phyloP scores from a whole-genome alignment of 1,140 invertebrate species.

The Zaprionus capensis region DNA sequence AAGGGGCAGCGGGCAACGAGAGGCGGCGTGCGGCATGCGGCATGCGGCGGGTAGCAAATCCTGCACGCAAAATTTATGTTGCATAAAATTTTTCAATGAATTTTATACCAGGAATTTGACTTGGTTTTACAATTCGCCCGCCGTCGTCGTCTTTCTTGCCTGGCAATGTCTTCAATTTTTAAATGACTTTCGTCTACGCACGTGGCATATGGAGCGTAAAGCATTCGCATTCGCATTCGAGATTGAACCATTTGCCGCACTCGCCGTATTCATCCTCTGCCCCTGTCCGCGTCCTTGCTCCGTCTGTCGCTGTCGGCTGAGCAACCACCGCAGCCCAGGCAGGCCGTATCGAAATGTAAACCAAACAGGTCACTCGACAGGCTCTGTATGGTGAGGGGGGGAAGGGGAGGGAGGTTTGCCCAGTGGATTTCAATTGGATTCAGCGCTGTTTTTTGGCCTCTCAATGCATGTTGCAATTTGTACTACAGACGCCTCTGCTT shows the following conservation, averaged over 20 bases:
- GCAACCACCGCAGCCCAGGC: constrained; percentile 40
- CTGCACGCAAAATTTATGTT: constrained; percentile 81
- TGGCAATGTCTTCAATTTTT: constrained; percentile 67
- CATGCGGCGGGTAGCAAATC: constrained; percentile 56
- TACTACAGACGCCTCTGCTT: neutral
- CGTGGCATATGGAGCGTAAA: constrained; percentile 82
- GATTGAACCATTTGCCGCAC: constrained; percentile 10
- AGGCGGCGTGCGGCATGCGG: neutral
- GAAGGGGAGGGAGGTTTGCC: neutral
- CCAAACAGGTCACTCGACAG: constrained; percentile 42
- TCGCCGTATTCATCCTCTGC: neutral
- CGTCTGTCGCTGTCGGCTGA: neutral
- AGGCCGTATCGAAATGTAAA: constrained; percentile 53
- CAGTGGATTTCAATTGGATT: constrained; percentile 7
- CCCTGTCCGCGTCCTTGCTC: neutral
- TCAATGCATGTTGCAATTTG: constrained; percentile 35
- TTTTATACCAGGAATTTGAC: constrained; percentile 78
- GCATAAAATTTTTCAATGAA: constrained; percentile 83
- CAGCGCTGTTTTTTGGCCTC: neutral
- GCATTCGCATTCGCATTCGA: constrained; percentile 53
- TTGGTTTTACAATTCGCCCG: constrained; percentile 59
- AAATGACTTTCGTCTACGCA: constrained; percentile 72
- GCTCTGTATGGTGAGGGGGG: neutral
- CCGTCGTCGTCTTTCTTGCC: constrained; percentile 6
- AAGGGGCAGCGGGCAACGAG: no score